Evolutionary conservation across 1,140 invertebrate species (phyloP), one percentile per base, ranked within the genome.

Genomic region (Chionoecetes opilio): DNA sequence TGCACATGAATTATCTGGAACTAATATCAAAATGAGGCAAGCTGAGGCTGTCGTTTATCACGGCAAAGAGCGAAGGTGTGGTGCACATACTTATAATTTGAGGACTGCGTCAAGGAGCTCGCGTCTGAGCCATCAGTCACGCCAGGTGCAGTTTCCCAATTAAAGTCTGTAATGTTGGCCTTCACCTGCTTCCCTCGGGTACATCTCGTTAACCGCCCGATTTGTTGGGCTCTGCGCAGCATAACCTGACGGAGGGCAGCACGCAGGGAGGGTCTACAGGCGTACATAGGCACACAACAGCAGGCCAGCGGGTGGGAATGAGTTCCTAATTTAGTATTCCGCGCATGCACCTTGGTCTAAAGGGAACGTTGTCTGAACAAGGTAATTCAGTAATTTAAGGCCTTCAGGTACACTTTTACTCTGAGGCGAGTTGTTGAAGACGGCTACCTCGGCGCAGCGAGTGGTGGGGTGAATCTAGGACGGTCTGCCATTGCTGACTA

Each of bases 91-190:
- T 75, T 75, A 75, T 75, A 75, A 75, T 75, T 75, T 75, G 63
- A 5, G 63, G 63, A 75, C 21, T 75, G 63, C 21, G 21, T 75
- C n/a, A n/a, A 26, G 63, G 63, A 75, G 21, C 63, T 75, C 63
- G 63, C 63, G 63, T 75, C 63, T 75, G 21, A n/a, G 63, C 63
- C 63, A 75, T 75, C 63, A 75, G 21, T 75, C 63, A 75, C 63
- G 63, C 63, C 63, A 75, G 63, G 63, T 75, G 63, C 63, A 75
- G n/a, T 75, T 75, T 75, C 63, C 63, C 63, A 75, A n/a, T 75
- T 75, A 75, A 75, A 75, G 63, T 75, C 63, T 75, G 63, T 75
- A 75, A 75, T 75, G 63, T 75, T 75, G 63, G 63, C 63, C 63
- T 75, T 75, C 63, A 75, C 63, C 63, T 75, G 63, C 63, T n/a